Base-by-base conservation (phyloP, 2,888 invertebrate genomes). In the Himalopsyche anomala region DNA sequence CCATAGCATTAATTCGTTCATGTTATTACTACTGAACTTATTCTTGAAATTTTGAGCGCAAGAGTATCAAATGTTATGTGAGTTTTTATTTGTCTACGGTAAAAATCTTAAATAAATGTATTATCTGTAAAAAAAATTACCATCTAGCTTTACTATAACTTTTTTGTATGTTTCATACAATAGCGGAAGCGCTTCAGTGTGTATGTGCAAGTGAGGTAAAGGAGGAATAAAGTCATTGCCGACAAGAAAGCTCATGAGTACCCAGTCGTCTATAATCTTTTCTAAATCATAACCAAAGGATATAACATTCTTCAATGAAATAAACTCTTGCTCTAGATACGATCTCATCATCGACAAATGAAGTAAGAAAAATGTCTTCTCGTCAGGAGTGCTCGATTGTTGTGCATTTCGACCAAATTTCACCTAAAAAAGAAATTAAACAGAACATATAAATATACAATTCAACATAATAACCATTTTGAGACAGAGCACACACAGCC, bases 221-320 rank as follows among this genome's bases (percentile, higher is more conserved):
- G 99, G 95, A 0, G 99, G 99, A 90, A 99, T 97, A 91, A 99
- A 99, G 92, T 99, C 99, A 91, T 99, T 99, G 88, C 99, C 99
- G 15, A 99, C 97, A 40, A 99, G 92, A 91, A 99, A 99, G 0
- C 98, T 98, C 98, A 99, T 98, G 28, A 99, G 91, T 45, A 99
- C 96, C 99, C 99, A 99, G 91, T 99, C 99, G 90, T 99, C 99
- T 42, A 99, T 98, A 84, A 99, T 95, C 89, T 96, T 95, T 90
- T 99, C 98, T 89, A 99, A 94, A 91, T 98, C 96, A 91, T 95
- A 99, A 1, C 93, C 91, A 91, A 99, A 98, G 0, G 95, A 92
- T 9, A 97, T 90, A 19, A 94, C 93, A 9, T 94, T 92, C 90
- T 95, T 95, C n/a, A 97, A 91, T 0, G 92, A 90, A 87, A 94